phyloP scores from a whole-genome alignment of 2,113 vertebrate species.

The Dendrocopos noguchii region DNA sequence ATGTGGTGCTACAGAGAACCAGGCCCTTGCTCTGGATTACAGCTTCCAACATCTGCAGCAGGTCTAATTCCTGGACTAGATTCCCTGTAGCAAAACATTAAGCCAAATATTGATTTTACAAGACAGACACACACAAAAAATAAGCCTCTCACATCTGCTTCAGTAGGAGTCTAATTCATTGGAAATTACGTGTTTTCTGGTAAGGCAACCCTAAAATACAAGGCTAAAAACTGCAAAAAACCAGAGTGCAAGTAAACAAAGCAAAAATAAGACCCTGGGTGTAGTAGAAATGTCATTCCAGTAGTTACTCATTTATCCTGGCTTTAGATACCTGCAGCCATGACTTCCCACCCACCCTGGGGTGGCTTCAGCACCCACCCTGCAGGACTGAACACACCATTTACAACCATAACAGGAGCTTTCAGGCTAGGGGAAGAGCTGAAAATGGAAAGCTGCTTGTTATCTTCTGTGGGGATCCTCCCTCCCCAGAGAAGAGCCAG shows the following conservation, averaged over 20 bases:
- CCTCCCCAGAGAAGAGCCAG: neutral
- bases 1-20: neutral
- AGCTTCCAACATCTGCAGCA: neutral
- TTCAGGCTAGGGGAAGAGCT: neutral
- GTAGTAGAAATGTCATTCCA: neutral
- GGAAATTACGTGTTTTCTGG: neutral
- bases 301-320: neutral
- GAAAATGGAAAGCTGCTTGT: neutral
- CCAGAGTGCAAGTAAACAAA: neutral
- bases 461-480: neutral
- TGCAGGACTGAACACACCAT: neutral
- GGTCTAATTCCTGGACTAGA: neutral
- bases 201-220: neutral
- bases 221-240: neutral
- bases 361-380: neutral
- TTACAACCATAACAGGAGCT: neutral
- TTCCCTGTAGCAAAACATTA: neutral
- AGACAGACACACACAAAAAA: neutral
- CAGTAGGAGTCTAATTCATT: neutral
- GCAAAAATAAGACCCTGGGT: neutral
- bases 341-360: neutral
- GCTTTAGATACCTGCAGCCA: neutral
- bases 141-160: neutral
- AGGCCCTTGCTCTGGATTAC: neutral
- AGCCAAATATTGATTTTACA: neutral